Percentiles rank a stretch among this genome's conserved stretches.
phyloP scores from a whole-genome alignment of 1,140 invertebrate species.

The Drosophila leontia region DNA sequence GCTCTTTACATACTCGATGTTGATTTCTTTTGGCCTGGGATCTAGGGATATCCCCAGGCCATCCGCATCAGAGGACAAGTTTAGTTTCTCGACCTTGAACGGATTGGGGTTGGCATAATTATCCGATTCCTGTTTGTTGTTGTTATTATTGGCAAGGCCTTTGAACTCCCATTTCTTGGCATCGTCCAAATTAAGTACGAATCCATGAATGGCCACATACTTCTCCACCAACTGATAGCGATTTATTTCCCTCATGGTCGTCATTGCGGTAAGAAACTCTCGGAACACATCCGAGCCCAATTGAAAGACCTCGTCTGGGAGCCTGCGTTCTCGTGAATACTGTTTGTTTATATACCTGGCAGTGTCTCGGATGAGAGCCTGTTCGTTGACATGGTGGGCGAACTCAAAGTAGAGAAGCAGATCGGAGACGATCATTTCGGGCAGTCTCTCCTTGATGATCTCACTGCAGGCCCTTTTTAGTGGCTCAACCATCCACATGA shows the following conservation, averaged over 20 bases:
- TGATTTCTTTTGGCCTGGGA: background rate
- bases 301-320: background rate
- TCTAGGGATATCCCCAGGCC: background rate
- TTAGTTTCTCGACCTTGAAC: slow-evolving; percentile 2
- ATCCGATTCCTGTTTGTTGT: background rate
- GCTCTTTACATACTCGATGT: slow-evolving; percentile 5
- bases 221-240: slow-evolving; percentile 8
- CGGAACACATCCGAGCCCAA: slow-evolving; percentile 18
- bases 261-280: background rate
- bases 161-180: slow-evolving; percentile 11
- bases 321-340: rapidly evolving
- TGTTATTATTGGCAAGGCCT: background rate
- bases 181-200: background rate
- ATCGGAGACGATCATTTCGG: background rate
- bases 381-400: background rate
- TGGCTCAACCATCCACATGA: slow-evolving; percentile 8
- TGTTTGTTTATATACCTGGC: rapidly evolving
- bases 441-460: background rate
- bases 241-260: background rate
- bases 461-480: background rate
- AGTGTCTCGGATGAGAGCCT: rapidly evolving
- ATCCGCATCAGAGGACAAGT: background rate
- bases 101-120: slow-evolving; percentile 23
- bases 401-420: slow-evolving; percentile 16
- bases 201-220: slow-evolving; percentile 17